Percentiles rank a stretch among this genome's conserved stretches.
Evolutionary conservation across 1,140 invertebrate genomes (phyloP).

Genomic region (Pantala flavescens): DNA sequence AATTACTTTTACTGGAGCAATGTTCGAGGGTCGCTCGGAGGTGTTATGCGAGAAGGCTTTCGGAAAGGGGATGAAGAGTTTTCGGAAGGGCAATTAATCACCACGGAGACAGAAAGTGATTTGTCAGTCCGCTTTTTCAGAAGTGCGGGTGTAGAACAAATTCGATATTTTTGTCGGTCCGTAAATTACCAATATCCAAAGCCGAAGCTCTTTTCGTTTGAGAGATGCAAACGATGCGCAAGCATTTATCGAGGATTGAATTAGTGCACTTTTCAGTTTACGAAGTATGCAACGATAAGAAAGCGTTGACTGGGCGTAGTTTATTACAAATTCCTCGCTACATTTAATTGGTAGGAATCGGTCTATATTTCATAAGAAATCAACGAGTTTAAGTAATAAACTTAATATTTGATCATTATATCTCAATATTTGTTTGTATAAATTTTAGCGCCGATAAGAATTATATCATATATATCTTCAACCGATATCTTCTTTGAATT

Average conservation of each 20-base stretch:
- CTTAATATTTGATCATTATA: too few species aligned
- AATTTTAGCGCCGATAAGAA: too few species aligned
- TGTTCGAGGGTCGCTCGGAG: not conserved
- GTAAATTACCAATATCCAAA: not conserved
- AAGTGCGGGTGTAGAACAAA: not conserved
- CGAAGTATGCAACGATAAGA: not conserved
- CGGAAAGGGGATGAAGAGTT: not conserved
- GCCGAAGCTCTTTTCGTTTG: not conserved
- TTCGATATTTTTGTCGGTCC: not conserved
- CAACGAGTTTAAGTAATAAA: too few species aligned
- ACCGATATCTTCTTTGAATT: too few species aligned
- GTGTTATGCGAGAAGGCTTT: not conserved
- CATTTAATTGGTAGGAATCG: not conserved
- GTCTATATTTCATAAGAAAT: too few species aligned
- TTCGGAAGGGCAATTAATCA: not conserved
- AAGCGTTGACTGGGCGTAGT: not conserved
- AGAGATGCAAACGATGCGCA: not conserved
- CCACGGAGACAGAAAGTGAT: not conserved
- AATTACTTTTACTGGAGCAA: not conserved
- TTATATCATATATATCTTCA: too few species aligned
- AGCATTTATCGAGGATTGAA: not conserved
- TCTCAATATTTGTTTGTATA: too few species aligned
- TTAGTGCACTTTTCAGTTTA: not conserved
- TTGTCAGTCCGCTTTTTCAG: not conserved
- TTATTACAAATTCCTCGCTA: not conserved